Evolutionary conservation across 2,888 invertebrate genomes (phyloP), one percentile per base, ranked within the genome.

Genomic region (Chrysolina haemoptera): DNA sequence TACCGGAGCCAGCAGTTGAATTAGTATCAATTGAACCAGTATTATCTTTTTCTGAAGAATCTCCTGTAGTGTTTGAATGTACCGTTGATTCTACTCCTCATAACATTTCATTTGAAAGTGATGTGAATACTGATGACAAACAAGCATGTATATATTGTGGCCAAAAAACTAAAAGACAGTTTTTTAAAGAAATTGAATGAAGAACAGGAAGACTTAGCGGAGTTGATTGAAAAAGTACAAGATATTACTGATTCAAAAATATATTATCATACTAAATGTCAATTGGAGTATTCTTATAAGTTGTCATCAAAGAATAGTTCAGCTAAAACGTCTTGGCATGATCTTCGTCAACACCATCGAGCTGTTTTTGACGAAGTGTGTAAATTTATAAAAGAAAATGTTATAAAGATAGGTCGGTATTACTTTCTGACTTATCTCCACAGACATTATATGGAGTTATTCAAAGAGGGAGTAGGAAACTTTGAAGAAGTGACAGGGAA

Each of bases 341-440:
- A 74, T 75, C 75, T 75, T 79, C 80, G 80, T 69, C 69, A 81
- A 43, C 74, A 78, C 48, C 81, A 82, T 74, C 78, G 78, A 81
- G 48, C 20, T 66, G 79, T 55, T 80, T 82, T 82, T 76, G 73
- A 80, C 68, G 77, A 80, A 80, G 74, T 82, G 22, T 69, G 78
- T 76, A 41, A 18, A 55, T 73, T 81, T 70, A 79, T 80, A 18
- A 43, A 80, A 69, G 75, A 82, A 80, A 77, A 82, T 70, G 69
- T 81, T 40, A 81, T 83, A 55, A 68, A 81, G 35, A 81, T 81
- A 78, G 77, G 79, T 53, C 78, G 80, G 6, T 79, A 77, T 80
- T 84, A 74, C 70, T 82, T 81, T 69, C 73, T 79, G n/a, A 76
- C 71, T 50, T 80, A 80, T 80, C 65, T 82, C 22, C 80, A 79